These are phyloP conservation scores for Malurus leucopterus DNA, from an alignment of 2,797 vertebrate species.

Conservation along the genomic window DNA sequence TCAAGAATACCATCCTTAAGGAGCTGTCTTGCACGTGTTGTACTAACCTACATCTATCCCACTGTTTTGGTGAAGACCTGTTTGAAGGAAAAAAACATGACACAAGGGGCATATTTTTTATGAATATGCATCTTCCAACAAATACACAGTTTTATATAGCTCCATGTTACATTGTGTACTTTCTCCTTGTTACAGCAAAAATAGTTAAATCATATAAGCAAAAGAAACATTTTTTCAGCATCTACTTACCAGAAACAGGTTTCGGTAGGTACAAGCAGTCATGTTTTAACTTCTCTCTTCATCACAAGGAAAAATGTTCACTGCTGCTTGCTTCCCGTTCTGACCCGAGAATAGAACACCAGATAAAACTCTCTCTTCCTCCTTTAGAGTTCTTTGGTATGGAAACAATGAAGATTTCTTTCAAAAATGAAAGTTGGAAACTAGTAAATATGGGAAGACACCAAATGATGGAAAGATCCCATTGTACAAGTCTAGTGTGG, in stretches of 20 bases:
- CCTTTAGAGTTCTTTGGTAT: neutral
- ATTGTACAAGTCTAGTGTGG: neutral
- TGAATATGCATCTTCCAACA: neutral
- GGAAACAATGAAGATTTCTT: neutral
- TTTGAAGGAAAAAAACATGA: neutral
- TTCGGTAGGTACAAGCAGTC: neutral
- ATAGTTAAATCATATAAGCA: neutral
- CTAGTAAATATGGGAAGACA: neutral
- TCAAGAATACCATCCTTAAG: neutral
- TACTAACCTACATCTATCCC: neutral
- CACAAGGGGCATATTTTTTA: neutral
- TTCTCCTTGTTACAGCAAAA: neutral
- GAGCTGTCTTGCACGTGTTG: neutral
- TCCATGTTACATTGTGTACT: neutral
- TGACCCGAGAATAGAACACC: neutral
- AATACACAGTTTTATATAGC: neutral
- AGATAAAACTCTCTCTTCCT: neutral
- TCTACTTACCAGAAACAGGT: slow-evolving; percentile 36
- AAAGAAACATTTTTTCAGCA: neutral
- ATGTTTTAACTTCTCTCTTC: slow-evolving; percentile 46
- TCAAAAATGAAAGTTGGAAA: neutral
- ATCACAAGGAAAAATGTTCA: slow-evolving; percentile 7
- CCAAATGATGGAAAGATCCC: neutral
- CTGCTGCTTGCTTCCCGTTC: neutral
- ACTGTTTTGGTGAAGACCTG: neutral